Percentiles rank a stretch among this genome's conserved stretches.
Conservation (phyloP, 2,113 vertebrate species). For the Urocynchramus pylzowi region DNA sequence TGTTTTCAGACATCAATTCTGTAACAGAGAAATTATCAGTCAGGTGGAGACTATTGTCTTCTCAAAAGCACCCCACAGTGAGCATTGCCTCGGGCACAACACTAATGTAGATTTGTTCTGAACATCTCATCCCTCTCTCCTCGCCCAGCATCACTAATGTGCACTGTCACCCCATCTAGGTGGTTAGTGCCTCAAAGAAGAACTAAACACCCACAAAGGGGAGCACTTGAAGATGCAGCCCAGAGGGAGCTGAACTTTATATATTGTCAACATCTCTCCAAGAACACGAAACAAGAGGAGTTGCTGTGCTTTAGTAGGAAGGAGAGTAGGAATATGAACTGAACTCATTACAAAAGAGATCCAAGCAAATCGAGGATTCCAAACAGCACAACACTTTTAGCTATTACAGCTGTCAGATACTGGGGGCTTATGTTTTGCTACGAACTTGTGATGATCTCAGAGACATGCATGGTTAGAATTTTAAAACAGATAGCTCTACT, state of each 20-base stretch:
- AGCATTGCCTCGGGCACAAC: not conserved
- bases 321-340: not conserved
- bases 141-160: not conserved
- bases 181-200: not conserved
- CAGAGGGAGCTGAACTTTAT: not conserved
- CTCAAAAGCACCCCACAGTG: not conserved
- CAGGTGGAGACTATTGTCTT: not conserved
- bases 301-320: not conserved
- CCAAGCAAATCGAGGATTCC: not conserved
- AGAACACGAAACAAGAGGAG: not conserved
- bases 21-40: not conserved
- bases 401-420: not conserved
- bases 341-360: not conserved
- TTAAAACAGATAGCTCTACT: slow-evolving; percentile 67
- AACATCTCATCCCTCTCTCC: not conserved
- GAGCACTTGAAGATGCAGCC: not conserved
- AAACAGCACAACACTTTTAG: not conserved
- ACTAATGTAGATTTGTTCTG: not conserved
- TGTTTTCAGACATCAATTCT: not conserved
- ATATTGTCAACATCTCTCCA: not conserved
- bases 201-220: not conserved
- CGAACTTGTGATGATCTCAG: not conserved
- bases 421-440: not conserved
- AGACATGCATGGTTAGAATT: not conserved
- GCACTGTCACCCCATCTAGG: not conserved